Base-by-base conservation (phyloP, 1,140 invertebrate species). In the Zelostemma sp. region DNA sequence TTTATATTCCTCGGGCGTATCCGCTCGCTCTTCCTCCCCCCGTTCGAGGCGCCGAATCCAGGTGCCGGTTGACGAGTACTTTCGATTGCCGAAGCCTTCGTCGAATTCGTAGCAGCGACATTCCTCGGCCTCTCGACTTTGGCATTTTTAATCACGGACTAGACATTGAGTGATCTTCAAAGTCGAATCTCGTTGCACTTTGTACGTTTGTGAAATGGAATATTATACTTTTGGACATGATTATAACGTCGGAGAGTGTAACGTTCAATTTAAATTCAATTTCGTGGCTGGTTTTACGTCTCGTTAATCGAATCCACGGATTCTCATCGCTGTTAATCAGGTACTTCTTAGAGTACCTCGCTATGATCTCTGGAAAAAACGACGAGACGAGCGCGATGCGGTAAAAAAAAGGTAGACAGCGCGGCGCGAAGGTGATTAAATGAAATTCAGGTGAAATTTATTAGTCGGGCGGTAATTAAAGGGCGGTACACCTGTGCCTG, bases 1-100 rank as follows among this genome's bases (percentile, higher is more conserved):
- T 84, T 83, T 81, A 79, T 84, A 85, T 85, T 85, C 82, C 67
- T 67, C 54, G 38, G 70, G 65, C 75, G 76, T 78, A 69, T 58
- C 56, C 57, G 59, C 18, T 47, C 68, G 67, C 68, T 59, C 61
- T 55, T 68, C 62, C 50, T 64, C 55, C 31, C 45, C 19, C 56
- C 40, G 41, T 41, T 56, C 64, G 61, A 58, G 46, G 50, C 51
- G 17, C 50, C 8, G 56, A 64, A 54, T 67, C 63, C 62, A 54
- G 58, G 62, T 69, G 66, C 59, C 67, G 64, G 41, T n/a, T 70
- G 63, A 72, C 68, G 63, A 64, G 60, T 53, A 61, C 67, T 64
- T 67, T 69, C 63, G 67, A 73, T 69, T 64, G 57, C 17, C 38
- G 61, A 66, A 55, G 66, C 71, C 65, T 72, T 68, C 60, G 64